These are phyloP conservation scores for Eidolon dupreanum DNA, from an alignment of 2,797 vertebrate genomes.

Conservation along the genomic window DNA sequence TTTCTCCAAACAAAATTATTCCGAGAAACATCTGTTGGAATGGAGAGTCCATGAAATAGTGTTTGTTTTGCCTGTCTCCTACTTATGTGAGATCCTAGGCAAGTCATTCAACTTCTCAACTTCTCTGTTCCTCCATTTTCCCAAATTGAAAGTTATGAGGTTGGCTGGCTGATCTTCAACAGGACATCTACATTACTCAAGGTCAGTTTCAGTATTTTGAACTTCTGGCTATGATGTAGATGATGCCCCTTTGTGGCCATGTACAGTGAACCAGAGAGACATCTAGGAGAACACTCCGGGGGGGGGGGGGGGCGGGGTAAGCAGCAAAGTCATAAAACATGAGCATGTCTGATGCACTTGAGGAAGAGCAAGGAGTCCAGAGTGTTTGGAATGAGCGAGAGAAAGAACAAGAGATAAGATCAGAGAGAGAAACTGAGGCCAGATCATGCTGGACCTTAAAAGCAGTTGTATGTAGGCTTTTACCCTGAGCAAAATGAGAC, in stretches of 20 bases:
- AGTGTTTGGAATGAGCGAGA: background rate
- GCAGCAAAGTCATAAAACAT: background rate
- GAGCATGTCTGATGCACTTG: background rate
- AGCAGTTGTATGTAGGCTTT: background rate
- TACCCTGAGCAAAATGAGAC: background rate
- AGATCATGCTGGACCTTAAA: background rate
- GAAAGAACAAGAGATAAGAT: background rate
- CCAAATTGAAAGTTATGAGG: background rate
- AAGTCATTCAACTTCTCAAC: background rate
- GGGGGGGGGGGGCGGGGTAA: background rate
- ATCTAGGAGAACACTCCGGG: background rate
- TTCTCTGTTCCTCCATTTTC: background rate
- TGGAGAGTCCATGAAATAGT: background rate
- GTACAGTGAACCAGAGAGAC: background rate
- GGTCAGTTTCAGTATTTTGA: too few species aligned
- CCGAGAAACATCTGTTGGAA: background rate
- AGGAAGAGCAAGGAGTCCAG: background rate
- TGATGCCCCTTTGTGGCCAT: background rate
- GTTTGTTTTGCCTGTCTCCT: background rate
- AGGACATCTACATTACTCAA: too few species aligned
- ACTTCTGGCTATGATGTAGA: background rate
- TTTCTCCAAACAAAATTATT: conserved; percentile 15
- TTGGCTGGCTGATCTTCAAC: background rate
- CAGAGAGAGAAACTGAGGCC: background rate
- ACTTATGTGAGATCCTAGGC: background rate